Percentiles rank a stretch among this genome's conserved stretches.
phyloP scores from a whole-genome alignment of 2,888 invertebrate species.

The Drosophila birchii region DNA sequence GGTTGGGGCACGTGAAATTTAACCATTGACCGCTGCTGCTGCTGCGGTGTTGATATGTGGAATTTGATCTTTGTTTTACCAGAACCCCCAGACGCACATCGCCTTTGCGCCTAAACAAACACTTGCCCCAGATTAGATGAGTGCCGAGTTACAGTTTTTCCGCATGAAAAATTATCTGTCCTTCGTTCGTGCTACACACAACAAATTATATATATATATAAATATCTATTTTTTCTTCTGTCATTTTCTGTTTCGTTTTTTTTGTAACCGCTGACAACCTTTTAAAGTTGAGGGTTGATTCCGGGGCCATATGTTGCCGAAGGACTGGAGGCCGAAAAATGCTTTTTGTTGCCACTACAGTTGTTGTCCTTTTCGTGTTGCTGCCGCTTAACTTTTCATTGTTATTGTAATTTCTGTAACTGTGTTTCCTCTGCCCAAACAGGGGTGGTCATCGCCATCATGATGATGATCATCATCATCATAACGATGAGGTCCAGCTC shows the following conservation, averaged over 20 bases:
- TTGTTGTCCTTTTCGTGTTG: constrained; percentile 68
- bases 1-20: constrained; percentile 45
- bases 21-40: constrained; percentile 27
- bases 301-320: constrained; percentile 68
- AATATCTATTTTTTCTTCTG: constrained; percentile 27
- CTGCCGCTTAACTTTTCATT: constrained; percentile 76
- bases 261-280: constrained; percentile 57
- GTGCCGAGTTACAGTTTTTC: constrained; percentile 52
- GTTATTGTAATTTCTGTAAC: constrained; percentile 71
- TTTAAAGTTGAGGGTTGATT: constrained; percentile 57
- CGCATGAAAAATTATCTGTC: constrained; percentile 43
- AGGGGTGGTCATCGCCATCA: constrained; percentile 30
- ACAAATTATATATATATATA: constrained; percentile 32
- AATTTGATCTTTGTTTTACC: constrained; percentile 68
- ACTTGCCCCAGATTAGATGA: constrained; percentile 57
- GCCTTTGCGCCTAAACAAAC: constrained; percentile 65
- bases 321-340: constrained; percentile 30
- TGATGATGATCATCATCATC: constrained; percentile 8
- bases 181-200: constrained; percentile 39
- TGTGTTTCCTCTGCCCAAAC: constrained; percentile 24
- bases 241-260: neutral
- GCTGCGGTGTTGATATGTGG: constrained; percentile 55
- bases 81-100: constrained; percentile 14
- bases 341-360: constrained; percentile 56
- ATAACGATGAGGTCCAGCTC: constrained; percentile 24